Base-by-base conservation (phyloP, 1,140 invertebrate genomes). In the Chlorops oryzae region DNA sequence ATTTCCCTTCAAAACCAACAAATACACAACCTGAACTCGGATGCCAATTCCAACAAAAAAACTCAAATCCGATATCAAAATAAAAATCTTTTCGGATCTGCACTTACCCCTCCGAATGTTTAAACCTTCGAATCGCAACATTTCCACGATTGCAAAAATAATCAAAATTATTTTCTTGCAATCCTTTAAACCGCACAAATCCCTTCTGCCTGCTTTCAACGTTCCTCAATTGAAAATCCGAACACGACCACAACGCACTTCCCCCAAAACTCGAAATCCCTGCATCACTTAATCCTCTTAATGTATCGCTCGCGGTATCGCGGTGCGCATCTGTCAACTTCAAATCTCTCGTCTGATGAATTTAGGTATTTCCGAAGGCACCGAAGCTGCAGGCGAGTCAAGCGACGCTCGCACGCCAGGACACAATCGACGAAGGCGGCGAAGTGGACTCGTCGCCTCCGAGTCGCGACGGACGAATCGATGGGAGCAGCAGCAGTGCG, bases 361-460 rank as follows among this genome's bases (percentile, higher is more conserved):
- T 59, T 42, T 56, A 85, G 73, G 78, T 83, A 54, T 85, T 87
- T 73, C 83, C 85, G 38, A 87, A 88, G 61, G 75, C 87, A 39
- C 81, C 77, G 18, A 84, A 84, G 55, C 74, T 47, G 82, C 86
- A 56, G 78, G 86, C 64, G 75, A 87, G 73, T 62, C 78, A 54
- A 71, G 75, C 56, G 73, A 79, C 74, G 50, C 72, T 42, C 57
- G 73, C 79, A 61, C 63, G 84, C 62, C 78, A 87, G 72, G 88
- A 90, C 58, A 90, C 90, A 12, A 93, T 93, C 51, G 88, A 92
- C 57, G 90, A 93, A 69, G 78, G 82, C 28, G 78, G 77, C 21
- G 84, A 86, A 64, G 71, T 72, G 1, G 80, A 78, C 47, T 74
- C 78, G 7, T 68, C 70, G 42, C 57, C 66, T 6, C 58, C 62